Base-by-base conservation (phyloP, 2,888 invertebrate species). In the Scaptomyza cyrtandrae region DNA sequence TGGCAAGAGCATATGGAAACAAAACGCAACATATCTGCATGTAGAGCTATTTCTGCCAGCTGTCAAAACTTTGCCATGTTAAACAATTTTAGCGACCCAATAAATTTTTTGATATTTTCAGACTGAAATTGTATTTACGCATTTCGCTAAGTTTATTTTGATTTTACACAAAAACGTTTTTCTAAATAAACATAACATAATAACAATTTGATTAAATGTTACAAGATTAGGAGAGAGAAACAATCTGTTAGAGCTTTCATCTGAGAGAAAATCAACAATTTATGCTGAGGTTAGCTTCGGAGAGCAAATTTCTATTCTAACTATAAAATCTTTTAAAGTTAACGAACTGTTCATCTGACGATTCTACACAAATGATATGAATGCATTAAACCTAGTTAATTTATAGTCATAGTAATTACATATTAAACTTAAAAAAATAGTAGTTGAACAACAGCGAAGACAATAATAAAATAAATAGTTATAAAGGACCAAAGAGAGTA, bases 401-500 rank as follows among this genome's bases (percentile, higher is more conserved):
- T 83, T 82, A 82, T 79, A 84, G 78, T 85, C 85, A 89, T 85
- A 88, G 81, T 89, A 86, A 88, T 86, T 89, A 88, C 85, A 86
- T 69, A 75, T 80, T 78, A 83, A 80, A 78, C 89, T 87, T 87
- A 87, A 83, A 71, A 84, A 87, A 80, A 78, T 88, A 89, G 84
- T 80, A 81, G 90, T 90, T 89, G 87, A 90, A 90, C 90, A 90
- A 90, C 90, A 90, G 90, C 90, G 90, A 90, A 90, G 90, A 90
- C 89, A 89, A 80, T 88, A 82, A 79, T 78, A 54, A 67, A 69
- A 43, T 72, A 74, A 74, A 41, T 49, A 71, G 60, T 91, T 91
- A 91, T 87, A 97, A 92, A 41, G 97, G 97, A 46, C 97, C 97
- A 91, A 97, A 97, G 14, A 97, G 93, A 86, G 96, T 95, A 55